These are phyloP conservation scores for Montipora foliosa DNA, from an alignment of 64 coral and sea anemone species.

Conservation along the genomic window DNA sequence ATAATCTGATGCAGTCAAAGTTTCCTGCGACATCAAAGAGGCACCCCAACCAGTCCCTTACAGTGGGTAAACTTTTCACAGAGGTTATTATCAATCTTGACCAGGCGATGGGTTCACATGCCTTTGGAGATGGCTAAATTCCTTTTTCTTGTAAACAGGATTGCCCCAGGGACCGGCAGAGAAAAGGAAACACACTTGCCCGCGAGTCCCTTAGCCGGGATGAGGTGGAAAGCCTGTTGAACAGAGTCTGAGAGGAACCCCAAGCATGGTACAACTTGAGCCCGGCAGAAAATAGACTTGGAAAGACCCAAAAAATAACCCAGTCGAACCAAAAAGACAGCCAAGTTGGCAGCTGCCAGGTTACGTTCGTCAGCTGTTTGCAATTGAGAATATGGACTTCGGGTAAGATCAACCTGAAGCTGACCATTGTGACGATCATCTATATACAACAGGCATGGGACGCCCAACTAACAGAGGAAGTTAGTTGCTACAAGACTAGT, in stretches of 20 bases:
- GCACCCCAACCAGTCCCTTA: neutral
- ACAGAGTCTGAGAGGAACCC: constrained; percentile 37
- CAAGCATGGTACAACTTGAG: constrained; percentile 28
- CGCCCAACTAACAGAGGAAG: neutral
- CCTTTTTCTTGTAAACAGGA: neutral
- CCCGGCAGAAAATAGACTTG: constrained; percentile 8
- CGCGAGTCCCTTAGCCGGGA: constrained; percentile 9
- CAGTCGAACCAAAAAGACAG: constrained; percentile 32
- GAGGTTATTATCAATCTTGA: neutral
- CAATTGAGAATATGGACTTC: constrained; percentile 7
- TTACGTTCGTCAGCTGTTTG: constrained; percentile 9
- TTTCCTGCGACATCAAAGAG: neutral
- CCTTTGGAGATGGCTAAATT: constrained; percentile 43
- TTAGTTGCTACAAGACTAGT: neutral
- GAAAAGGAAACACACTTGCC: constrained; percentile 68
- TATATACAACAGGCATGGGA: neutral
- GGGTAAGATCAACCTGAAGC: constrained; percentile 8
- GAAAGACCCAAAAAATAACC: neutral
- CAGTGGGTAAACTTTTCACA: neutral
- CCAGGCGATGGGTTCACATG: constrained; percentile 5
- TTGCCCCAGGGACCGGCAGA: neutral
- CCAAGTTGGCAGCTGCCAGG: constrained; percentile 23
- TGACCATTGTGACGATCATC: neutral
- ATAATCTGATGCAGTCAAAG: constrained; percentile 10
- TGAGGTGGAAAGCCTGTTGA: constrained; percentile 22